A percentile compares a stretch with the other conserved stretches of the same genome.
These are phyloP conservation scores for Chironomus tentans DNA, from an alignment of 2,888 invertebrate species.

Conservation along the genomic window DNA sequence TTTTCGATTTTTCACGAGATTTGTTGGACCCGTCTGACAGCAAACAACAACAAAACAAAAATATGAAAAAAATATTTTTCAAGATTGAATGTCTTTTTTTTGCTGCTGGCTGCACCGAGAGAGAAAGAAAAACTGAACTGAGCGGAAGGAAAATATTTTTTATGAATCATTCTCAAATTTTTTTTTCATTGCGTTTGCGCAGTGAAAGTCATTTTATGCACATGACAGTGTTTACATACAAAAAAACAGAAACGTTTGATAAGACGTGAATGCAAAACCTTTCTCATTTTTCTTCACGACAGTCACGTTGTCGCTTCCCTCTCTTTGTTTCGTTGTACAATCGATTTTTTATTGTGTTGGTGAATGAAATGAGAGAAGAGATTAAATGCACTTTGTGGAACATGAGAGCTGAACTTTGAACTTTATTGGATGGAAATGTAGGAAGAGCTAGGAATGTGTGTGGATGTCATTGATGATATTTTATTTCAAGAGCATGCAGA, in stretches of 20 bases:
- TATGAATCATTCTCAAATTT: background rate
- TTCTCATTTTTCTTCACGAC: no score
- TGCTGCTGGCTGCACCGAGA: constrained; percentile 1
- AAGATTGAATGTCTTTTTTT: background rate
- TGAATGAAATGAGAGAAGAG: no score
- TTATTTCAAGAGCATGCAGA: no score
- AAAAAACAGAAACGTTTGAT: background rate
- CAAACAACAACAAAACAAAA: background rate
- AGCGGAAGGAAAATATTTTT: background rate
- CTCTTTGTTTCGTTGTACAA: no score
- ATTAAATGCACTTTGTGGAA: no score
- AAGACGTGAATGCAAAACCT: background rate
- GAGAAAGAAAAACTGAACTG: background rate
- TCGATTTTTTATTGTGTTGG: no score
- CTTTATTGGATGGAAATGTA: no score
- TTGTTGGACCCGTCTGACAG: background rate
- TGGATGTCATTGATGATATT: no score
- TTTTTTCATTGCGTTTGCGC: background rate
- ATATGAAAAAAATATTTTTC: background rate
- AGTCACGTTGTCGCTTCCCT: no score
- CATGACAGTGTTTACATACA: constrained; percentile 1
- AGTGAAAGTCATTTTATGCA: background rate
- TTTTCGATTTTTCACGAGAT: background rate
- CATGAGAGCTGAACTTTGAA: no score
- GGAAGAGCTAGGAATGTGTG: no score